A percentile compares a stretch with the other conserved stretches of the same genome.
Conservation (phyloP, 2,888 invertebrate species). For the Oegoconia quadripuncta region DNA sequence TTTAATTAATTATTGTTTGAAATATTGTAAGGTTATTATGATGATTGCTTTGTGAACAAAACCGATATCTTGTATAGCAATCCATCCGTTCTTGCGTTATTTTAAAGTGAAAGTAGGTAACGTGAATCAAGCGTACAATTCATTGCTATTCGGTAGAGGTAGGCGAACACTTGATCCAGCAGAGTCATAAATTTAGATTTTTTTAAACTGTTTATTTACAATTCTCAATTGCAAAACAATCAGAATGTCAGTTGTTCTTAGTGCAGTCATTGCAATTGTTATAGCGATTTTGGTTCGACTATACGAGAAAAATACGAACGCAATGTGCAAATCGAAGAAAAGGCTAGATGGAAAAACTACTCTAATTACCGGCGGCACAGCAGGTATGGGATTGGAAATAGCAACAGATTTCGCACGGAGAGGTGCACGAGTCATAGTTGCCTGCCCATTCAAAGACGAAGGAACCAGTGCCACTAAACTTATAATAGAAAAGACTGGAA, state of each 20-base stretch:
- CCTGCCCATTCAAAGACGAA: constrained; percentile 20
- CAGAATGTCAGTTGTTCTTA: neutral
- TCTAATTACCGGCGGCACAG: constrained; percentile 22
- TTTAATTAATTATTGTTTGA: no score
- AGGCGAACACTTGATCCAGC: neutral
- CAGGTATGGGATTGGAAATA: constrained; percentile 24
- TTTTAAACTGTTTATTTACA: no score
- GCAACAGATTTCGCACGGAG: constrained; percentile 20
- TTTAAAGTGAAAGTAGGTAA: neutral
- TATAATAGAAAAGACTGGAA: constrained; percentile 78
- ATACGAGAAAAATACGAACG: constrained; percentile 19
- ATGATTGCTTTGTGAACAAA: neutral
- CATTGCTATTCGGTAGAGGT: neutral
- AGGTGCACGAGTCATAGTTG: constrained; percentile 23
- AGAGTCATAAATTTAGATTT: neutral
- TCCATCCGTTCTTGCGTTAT: neutral
- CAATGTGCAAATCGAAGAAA: constrained; percentile 17
- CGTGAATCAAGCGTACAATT: neutral
- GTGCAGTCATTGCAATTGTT: neutral
- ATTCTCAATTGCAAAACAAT: neutral
- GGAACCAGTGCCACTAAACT: constrained; percentile 61
- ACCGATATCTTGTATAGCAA: neutral
- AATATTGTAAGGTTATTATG: no score
- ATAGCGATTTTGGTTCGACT: constrained; percentile 4
- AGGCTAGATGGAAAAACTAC: constrained; percentile 19